phyloP scores from a whole-genome alignment of 2,888 invertebrate genomes.

The Polymixis flavicincta region DNA sequence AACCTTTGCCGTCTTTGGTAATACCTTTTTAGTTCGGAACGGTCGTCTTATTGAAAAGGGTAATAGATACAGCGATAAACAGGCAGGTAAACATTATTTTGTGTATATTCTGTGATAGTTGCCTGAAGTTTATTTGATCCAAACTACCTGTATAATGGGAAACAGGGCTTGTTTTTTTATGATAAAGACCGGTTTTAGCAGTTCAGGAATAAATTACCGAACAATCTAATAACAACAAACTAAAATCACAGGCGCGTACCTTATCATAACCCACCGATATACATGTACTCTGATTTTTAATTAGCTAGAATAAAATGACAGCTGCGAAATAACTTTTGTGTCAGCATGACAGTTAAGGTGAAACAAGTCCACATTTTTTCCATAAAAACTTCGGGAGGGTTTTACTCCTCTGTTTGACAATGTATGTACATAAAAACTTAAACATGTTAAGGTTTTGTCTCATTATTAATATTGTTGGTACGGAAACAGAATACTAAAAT shows the following conservation, averaged over 20 bases:
- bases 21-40: slow-evolving; percentile 44
- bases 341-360: too few relatives aligned
- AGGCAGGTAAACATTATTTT: slow-evolving; percentile 26
- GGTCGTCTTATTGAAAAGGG: slow-evolving; percentile 51
- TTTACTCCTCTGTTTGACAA: too few relatives aligned
- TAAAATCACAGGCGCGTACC: not conserved
- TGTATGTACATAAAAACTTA: too few relatives aligned
- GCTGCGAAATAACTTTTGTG: too few relatives aligned
- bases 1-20: slow-evolving; percentile 51
- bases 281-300: too few relatives aligned
- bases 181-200: slow-evolving; percentile 2
- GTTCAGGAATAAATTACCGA: slow-evolving; percentile 3
- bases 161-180: slow-evolving; percentile 8
- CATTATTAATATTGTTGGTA: too few relatives aligned
- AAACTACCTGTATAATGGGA: slow-evolving; percentile 12
- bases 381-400: too few relatives aligned
- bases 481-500: too few relatives aligned
- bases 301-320: too few relatives aligned
- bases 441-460: too few relatives aligned
- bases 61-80: slow-evolving; percentile 38
- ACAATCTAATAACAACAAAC: slow-evolving; percentile 7
- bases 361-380: too few relatives aligned
- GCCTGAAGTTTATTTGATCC: slow-evolving; percentile 28
- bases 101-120: slow-evolving; percentile 9
- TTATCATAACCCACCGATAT: not conserved